Base-by-base conservation (phyloP, 2,113 vertebrate genomes). In the Chaetodon auriga region DNA sequence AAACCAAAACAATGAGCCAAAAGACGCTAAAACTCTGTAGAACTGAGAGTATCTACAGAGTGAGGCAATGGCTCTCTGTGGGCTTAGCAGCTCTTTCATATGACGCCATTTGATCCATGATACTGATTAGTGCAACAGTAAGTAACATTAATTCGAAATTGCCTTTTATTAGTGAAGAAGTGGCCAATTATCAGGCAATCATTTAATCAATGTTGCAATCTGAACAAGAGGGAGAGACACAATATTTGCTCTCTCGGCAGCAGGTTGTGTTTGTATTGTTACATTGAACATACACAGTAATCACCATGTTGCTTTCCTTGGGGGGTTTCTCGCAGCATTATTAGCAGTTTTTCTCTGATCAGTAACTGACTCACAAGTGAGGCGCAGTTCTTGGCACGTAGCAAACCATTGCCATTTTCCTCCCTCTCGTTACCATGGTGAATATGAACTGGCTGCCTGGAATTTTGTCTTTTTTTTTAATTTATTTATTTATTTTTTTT, bases 391-490 rank as follows among this genome's bases (percentile, higher is more conserved):
- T 55, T 36, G 18, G 13, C 25, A 10, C 3, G 9, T 51, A 45
- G 68, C 49, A 58, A 75, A 54, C 53, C 48, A n/a, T 13, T 45
- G 38, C 12, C 38, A 38, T 81, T 54, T 74, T 64, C 69, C 18
- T 51, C 55, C 19, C 68, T 7, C 25, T 74, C 8, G 90, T 92
- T 78, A 65, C 77, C 80, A 87, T 91, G 84, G 85, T 49, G 80
- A 70, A 58, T 66, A 75, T 46, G 80, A 76, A 70, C 23, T 72
- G 25, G 19, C 10, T n/a, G 55, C 68, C 51, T 43, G 38, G 46
- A 78, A 80, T 78, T 84, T 53, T 62, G 57, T 75, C 80, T 83
- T n/a, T 41, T 41, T 41, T 41, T 8, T 38, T 38, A n/a, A n/a
- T n/a, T n/a, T n/a, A n/a, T n/a, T n/a, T n/a, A n/a, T 38, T 38